Conservation (phyloP, 64 coral and sea anemone genomes). For the Stylophora pistillata region DNA sequence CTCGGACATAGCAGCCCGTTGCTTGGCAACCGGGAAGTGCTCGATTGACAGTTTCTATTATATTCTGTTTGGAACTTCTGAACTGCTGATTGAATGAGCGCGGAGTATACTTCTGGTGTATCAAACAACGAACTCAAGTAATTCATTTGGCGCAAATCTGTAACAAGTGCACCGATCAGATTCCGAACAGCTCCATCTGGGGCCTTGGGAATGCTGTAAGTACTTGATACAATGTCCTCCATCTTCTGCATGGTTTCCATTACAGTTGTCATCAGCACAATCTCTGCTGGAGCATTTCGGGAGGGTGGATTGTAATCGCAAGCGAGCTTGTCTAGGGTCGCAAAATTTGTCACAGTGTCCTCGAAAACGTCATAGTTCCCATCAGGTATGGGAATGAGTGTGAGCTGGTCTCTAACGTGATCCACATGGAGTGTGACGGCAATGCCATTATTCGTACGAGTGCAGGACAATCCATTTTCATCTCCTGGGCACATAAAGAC, state of each 20-base stretch:
- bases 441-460: conserved; percentile 47
- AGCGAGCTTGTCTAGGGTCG: conserved; percentile 58
- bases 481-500: conserved; percentile 45
- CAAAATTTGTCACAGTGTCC: conserved; percentile 42
- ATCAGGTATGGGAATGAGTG: conserved; percentile 61
- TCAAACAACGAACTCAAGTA: conserved; percentile 66
- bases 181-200: conserved; percentile 19
- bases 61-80: conserved; percentile 74
- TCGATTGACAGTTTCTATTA: conserved; percentile 38
- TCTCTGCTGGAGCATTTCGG: conserved; percentile 15
- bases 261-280: neutral
- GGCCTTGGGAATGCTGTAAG: conserved; percentile 26
- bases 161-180: conserved; percentile 18
- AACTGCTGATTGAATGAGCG: conserved; percentile 59
- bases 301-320: neutral
- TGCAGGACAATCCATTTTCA: conserved; percentile 38
- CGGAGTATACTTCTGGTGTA: conserved; percentile 44
- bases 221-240: neutral
- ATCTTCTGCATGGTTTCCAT: conserved; percentile 9
- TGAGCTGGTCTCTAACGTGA: conserved; percentile 40
- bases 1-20: conserved; percentile 50
- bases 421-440: conserved; percentile 38
- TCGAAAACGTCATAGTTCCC: conserved; percentile 61
- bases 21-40: conserved; percentile 14
- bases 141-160: conserved; percentile 32